Conservation (phyloP, 2,113 vertebrate genomes). For the Clarias magur region DNA sequence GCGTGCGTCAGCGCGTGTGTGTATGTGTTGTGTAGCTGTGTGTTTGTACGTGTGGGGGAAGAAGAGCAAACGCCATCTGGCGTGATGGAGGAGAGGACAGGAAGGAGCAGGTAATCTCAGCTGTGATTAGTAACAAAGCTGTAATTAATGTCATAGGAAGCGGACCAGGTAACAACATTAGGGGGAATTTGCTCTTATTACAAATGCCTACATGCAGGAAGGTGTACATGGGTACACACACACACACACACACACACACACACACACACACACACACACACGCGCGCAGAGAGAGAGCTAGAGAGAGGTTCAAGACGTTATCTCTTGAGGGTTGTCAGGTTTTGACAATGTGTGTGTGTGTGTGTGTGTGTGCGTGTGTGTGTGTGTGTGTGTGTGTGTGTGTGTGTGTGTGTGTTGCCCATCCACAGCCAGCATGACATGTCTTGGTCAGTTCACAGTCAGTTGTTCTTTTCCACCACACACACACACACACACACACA, state of each 20-base stretch:
- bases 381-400: no score
- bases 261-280: constrained; percentile 23
- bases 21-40: background rate
- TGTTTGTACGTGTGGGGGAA: background rate
- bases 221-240: background rate
- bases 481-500: no score
- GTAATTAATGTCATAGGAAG: constrained; percentile 46
- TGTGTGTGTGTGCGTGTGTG: constrained; percentile 47
- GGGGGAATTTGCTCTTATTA: constrained; percentile 39
- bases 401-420: no score
- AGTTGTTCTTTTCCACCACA: background rate
- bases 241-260: constrained; percentile 17
- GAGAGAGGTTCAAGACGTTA: no score
- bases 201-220: constrained; percentile 9
- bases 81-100: constrained; percentile 29
- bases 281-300: background rate
- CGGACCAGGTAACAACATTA: constrained; percentile 41
- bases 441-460: background rate
- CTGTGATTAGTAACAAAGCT: constrained; percentile 44
- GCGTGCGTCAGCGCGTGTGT: background rate
- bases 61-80: constrained; percentile 43
- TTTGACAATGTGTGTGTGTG: constrained; percentile 50
- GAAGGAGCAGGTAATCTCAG: constrained; percentile 39
- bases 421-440: background rate
- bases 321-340: constrained; percentile 1